phyloP scores from a whole-genome alignment of 2,797 vertebrate genomes.

The Nyctalus aviator region DNA sequence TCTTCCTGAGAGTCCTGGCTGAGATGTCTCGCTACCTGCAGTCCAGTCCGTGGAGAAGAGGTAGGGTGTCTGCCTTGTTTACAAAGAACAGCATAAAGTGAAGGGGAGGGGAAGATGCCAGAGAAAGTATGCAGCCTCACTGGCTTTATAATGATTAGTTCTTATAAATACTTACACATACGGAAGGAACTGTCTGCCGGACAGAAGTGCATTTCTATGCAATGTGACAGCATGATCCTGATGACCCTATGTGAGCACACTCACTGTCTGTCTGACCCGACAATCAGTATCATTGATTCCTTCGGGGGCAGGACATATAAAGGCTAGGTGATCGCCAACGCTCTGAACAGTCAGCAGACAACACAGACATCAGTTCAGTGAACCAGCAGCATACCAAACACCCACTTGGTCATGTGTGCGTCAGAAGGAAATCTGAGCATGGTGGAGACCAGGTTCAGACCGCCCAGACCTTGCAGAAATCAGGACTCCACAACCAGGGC shows the following conservation, averaged over 20 bases:
- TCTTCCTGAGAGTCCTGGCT: neutral
- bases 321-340: rapidly evolving
- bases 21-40: too few relatives aligned
- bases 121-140: neutral
- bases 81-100: neutral
- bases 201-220: rapidly evolving
- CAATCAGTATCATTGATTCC: neutral
- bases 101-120: rapidly evolving
- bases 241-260: neutral
- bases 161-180: rapidly evolving
- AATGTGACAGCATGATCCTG: neutral
- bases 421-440: neutral
- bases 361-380: rapidly evolving
- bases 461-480: neutral
- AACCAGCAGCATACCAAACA: neutral
- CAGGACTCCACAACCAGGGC: neutral
- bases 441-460: neutral
- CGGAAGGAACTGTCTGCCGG: neutral
- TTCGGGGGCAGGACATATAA: too few relatives aligned
- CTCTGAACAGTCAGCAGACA: too few relatives aligned
- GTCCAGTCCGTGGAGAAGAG: too few relatives aligned
- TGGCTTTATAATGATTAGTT: neutral
- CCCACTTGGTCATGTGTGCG: rapidly evolving
- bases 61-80: rapidly evolving
- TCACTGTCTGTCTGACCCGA: neutral